A percentile compares a stretch with the other conserved stretches of the same genome.
Evolutionary conservation across 2,113 vertebrate genomes (phyloP).

Genomic region (Melanostigma gelatinosum): DNA sequence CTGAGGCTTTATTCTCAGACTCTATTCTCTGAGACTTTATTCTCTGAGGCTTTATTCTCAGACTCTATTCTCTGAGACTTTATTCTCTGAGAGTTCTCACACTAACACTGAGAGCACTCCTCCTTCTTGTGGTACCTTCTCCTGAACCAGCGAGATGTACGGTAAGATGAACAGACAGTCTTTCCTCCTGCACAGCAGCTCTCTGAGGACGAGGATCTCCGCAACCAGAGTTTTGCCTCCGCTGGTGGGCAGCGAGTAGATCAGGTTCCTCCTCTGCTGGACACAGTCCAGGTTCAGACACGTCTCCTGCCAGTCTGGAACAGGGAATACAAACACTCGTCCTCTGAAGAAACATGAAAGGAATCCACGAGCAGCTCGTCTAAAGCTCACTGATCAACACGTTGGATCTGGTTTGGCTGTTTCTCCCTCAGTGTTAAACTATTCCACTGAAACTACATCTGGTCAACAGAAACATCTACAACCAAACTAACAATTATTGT

Average conservation of each 20-base stretch:
- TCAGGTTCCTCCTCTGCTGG: slow-evolving; percentile 90
- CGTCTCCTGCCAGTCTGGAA: slow-evolving; percentile 93
- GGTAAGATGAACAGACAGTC: slow-evolving; percentile 94
- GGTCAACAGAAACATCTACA: too few species aligned
- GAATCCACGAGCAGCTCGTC: background rate
- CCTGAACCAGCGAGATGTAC: slow-evolving; percentile 95
- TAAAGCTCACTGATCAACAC: background rate
- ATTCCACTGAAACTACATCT: too few species aligned
- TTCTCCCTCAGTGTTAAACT: too few species aligned
- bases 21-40: too few species aligned
- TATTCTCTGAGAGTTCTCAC: background rate
- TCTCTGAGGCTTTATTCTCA: too few species aligned
- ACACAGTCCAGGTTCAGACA: slow-evolving; percentile 91
- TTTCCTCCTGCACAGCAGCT: slow-evolving; percentile 91
- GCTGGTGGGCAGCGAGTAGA: slow-evolving; percentile 95
- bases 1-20: too few species aligned
- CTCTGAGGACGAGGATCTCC: slow-evolving; percentile 93
- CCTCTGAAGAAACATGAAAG: too few species aligned
- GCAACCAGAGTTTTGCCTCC: slow-evolving; percentile 98
- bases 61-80: too few species aligned
- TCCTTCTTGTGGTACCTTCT: slow-evolving; percentile 86
- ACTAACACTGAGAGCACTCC: background rate
- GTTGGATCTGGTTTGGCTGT: background rate
- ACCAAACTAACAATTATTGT: too few species aligned
- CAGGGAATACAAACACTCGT: too few species aligned